phyloP scores from a whole-genome alignment of 2,888 invertebrate species.

The Helleia helle region DNA sequence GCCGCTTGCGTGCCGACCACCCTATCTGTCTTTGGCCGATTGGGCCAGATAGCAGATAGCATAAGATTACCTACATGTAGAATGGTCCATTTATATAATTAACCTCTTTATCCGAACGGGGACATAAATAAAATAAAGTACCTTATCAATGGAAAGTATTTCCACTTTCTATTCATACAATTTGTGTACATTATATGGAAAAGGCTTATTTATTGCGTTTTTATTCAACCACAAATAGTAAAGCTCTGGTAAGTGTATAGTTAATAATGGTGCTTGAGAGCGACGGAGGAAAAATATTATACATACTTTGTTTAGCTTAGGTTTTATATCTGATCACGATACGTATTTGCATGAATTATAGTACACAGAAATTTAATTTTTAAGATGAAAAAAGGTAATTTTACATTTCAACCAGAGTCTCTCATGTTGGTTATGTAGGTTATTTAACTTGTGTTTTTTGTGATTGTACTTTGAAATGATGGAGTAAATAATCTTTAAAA shows the following conservation, averaged over 20 bases:
- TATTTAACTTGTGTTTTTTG: no score
- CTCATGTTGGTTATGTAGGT: no score
- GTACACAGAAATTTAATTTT: no score
- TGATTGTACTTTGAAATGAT: no score
- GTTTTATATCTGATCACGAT: conserved; percentile 42
- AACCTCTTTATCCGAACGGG: conserved; percentile 52
- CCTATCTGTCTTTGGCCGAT: conserved; percentile 70
- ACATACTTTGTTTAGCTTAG: conserved; percentile 6
- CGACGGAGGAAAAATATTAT: conserved; percentile 3
- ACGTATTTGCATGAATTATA: no score
- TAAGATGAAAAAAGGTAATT: no score
- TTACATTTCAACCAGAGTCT: no score
- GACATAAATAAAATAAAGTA: conserved; percentile 5
- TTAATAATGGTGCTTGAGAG: conserved; percentile 5
- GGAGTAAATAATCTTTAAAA: no score
- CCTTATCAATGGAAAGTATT: conserved; percentile 1
- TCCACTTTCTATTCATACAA: background rate
- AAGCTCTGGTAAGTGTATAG: conserved; percentile 3
- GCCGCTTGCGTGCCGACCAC: conserved; percentile 67
- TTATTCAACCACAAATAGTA: conserved; percentile 8
- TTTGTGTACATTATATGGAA: conserved; percentile 1
- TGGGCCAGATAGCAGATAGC: conserved; percentile 50
- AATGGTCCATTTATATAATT: conserved; percentile 70
- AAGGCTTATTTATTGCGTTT: conserved; percentile 7
- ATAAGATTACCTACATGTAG: conserved; percentile 63